Conservation (phyloP, 2,888 invertebrate species). For the Drosophila eohydei region DNA sequence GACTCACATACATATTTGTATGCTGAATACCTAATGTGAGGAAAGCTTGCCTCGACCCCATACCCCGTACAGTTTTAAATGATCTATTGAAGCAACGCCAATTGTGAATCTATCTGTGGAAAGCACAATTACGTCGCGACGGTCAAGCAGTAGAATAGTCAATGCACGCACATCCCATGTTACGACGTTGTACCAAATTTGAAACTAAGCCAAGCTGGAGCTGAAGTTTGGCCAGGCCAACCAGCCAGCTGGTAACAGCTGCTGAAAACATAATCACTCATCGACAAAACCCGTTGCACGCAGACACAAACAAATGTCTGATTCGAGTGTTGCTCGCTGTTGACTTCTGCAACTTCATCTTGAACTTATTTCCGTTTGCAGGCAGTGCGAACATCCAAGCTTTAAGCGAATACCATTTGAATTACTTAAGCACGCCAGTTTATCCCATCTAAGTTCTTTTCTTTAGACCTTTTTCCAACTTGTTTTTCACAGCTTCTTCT, state of each 20-base stretch:
- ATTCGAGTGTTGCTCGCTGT: conserved; percentile 37
- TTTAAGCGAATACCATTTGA: conserved; percentile 71
- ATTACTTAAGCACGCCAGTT: conserved; percentile 71
- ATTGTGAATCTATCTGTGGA: not conserved
- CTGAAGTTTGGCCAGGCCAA: conserved; percentile 4
- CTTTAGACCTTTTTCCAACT: conserved; percentile 70
- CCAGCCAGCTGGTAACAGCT: conserved; percentile 47
- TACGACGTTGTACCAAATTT: conserved; percentile 14
- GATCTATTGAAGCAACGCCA: not conserved
- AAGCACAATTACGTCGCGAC: no score
- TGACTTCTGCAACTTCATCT: conserved; percentile 58
- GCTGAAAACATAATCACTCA: conserved; percentile 65
- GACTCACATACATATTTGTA: conserved; percentile 6
- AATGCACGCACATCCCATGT: not conserved
- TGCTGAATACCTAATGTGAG: not conserved
- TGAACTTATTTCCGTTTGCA: conserved; percentile 45
- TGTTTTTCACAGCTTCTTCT: conserved; percentile 34
- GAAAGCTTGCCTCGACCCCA: not conserved
- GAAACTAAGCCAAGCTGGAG: conserved; percentile 9
- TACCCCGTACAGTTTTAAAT: not conserved
- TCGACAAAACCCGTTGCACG: conserved; percentile 40
- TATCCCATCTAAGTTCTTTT: conserved; percentile 77
- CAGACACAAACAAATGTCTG: conserved; percentile 55
- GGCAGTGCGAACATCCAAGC: conserved; percentile 41
- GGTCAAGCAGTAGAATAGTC: not conserved